Conservation (phyloP, 1,140 invertebrate species). For the Paraescarpia echinospica region DNA sequence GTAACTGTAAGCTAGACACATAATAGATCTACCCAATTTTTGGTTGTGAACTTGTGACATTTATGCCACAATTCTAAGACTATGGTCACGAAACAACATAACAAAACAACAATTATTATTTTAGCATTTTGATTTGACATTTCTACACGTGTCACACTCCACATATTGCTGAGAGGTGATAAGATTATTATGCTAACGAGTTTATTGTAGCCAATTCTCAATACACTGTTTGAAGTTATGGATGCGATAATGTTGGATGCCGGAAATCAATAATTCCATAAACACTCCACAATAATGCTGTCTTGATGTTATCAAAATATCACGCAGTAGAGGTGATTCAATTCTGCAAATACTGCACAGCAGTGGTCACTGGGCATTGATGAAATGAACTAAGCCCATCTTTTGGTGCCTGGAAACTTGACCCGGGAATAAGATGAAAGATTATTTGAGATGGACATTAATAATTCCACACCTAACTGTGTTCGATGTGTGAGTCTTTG, state of each 20-base stretch:
- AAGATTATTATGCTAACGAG: not conserved
- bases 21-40: too few species aligned
- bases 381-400: not conserved
- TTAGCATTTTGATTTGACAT: not conserved
- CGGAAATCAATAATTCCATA: conserved; percentile 1
- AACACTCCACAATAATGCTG: not conserved
- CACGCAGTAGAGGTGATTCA: not conserved
- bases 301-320: not conserved
- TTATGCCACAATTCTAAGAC: too few species aligned
- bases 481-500: not conserved
- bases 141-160: not conserved
- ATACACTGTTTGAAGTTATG: not conserved
- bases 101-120: not conserved
- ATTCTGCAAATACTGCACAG: not conserved
- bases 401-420: not conserved
- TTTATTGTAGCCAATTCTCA: not conserved
- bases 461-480: not conserved
- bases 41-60: too few species aligned
- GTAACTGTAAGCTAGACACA: too few species aligned
- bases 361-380: not conserved
- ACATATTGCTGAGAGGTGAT: not conserved
- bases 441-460: not conserved
- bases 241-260: not conserved
- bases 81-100: not conserved
- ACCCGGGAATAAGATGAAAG: not conserved